phyloP scores from a whole-genome alignment of 2,888 invertebrate species.

The Dyspetes luteomarginatus region DNA sequence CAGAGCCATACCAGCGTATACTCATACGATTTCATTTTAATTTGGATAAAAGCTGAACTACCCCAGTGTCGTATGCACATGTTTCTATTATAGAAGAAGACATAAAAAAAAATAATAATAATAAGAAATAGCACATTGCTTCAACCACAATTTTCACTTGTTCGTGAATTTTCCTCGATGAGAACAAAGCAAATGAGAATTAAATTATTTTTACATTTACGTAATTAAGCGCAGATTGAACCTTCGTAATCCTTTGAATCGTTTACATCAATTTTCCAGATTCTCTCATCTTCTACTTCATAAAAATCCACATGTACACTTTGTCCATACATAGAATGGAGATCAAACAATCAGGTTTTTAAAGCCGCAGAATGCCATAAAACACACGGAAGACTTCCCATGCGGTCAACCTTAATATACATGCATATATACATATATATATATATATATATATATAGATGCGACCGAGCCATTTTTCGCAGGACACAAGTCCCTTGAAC shows the following conservation, averaged over 20 bases:
- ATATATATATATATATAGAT: no score
- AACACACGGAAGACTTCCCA: conserved; percentile 34
- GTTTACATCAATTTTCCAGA: background rate
- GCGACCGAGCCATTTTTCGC: background rate
- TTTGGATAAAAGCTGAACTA: conserved; percentile 76
- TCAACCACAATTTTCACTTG: background rate
- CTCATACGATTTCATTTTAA: conserved; percentile 63
- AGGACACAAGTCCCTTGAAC: conserved; percentile 25
- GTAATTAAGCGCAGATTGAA: background rate
- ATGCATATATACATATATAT: background rate
- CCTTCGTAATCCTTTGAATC: conserved; percentile 10
- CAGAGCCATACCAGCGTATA: conserved; percentile 72
- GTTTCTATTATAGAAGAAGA: background rate
- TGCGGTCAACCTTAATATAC: conserved; percentile 7
- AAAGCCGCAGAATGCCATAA: conserved; percentile 26
- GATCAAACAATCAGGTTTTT: conserved; percentile 38
- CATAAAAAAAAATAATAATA: conserved; percentile 2
- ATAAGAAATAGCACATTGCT: background rate
- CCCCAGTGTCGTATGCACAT: conserved; percentile 8
- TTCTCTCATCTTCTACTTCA: background rate
- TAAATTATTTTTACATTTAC: background rate
- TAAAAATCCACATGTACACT: background rate
- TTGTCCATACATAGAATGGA: background rate
- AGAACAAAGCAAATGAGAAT: background rate
- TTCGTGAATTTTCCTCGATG: no score